Evolutionary conservation across 30 jellyfish, hydroid and myxozoan species (phyloP).

Genomic region (Sanderia malayensis): DNA sequence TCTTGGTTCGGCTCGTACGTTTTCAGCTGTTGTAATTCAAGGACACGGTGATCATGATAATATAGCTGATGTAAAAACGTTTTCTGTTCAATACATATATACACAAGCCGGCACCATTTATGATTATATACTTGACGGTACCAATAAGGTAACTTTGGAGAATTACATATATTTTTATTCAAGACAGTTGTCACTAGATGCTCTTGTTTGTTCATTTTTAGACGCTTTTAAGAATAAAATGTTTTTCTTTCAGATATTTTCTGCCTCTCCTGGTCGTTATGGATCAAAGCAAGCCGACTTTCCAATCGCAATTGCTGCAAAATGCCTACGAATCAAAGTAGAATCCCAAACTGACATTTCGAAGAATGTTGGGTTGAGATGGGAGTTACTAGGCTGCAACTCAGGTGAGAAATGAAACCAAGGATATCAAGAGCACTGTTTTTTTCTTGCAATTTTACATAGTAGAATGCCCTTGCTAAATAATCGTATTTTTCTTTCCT

Average conservation of each 20-base stretch:
- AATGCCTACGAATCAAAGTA: slow-evolving; percentile 50
- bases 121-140: slow-evolving; percentile 17
- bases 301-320: slow-evolving; percentile 46
- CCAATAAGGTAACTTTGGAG: too few species aligned
- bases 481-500: too few species aligned
- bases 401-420: slow-evolving; percentile 10
- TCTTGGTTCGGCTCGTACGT: background rate
- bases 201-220: background rate
- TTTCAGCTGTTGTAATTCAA: slow-evolving; percentile 40
- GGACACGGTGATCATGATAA: slow-evolving; percentile 43
- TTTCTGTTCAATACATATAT: slow-evolving; percentile 17
- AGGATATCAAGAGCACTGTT: too few species aligned
- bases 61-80: slow-evolving; percentile 34
- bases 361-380: slow-evolving; percentile 40
- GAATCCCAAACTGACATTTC: slow-evolving; percentile 24
- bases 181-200: too few species aligned
- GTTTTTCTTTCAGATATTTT: slow-evolving; percentile 20
- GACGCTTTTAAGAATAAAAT: background rate
- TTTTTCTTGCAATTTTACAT: too few species aligned
- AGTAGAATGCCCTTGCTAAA: too few species aligned
- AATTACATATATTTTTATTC: too few species aligned
- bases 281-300: slow-evolving; percentile 36
- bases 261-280: slow-evolving; percentile 37
- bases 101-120: background rate
- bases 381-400: slow-evolving; percentile 69